A percentile compares a stretch with the other conserved stretches of the same genome.
Conservation (phyloP, 2,113 vertebrate genomes). For the Eupsittula cactorum region DNA sequence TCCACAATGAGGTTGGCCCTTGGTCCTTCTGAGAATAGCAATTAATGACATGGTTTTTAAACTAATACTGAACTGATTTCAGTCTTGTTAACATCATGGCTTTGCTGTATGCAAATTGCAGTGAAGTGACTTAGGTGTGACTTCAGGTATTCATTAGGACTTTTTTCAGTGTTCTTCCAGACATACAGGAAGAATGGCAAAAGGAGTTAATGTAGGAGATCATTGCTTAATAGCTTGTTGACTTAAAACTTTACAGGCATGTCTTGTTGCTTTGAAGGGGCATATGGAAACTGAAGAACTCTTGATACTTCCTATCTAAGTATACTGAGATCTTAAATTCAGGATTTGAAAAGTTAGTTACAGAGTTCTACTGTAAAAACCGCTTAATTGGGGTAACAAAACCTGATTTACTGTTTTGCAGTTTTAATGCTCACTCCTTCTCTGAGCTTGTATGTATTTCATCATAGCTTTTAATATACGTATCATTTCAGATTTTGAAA, state of each 20-base stretch:
- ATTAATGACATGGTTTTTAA: background rate
- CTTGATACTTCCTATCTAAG: background rate
- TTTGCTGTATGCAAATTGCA: background rate
- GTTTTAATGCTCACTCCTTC: background rate
- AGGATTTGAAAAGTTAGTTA: background rate
- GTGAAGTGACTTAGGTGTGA: background rate
- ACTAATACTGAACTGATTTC: background rate
- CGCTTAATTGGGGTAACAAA: background rate
- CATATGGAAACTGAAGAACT: background rate
- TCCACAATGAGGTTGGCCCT: background rate
- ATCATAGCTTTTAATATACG: background rate
- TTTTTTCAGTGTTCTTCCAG: background rate
- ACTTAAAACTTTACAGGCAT: background rate
- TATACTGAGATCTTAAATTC: background rate
- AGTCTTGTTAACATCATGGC: background rate
- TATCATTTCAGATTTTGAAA: background rate
- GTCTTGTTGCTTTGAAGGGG: background rate
- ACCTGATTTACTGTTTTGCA: background rate
- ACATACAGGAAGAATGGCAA: fast-evolving
- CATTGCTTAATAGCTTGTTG: background rate
- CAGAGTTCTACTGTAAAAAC: background rate
- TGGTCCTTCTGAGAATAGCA: background rate
- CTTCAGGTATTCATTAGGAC: background rate
- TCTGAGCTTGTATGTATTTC: background rate
- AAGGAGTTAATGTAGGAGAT: background rate